phyloP scores from a whole-genome alignment of 2,113 vertebrate genomes.

The Mionectes macconnelli region DNA sequence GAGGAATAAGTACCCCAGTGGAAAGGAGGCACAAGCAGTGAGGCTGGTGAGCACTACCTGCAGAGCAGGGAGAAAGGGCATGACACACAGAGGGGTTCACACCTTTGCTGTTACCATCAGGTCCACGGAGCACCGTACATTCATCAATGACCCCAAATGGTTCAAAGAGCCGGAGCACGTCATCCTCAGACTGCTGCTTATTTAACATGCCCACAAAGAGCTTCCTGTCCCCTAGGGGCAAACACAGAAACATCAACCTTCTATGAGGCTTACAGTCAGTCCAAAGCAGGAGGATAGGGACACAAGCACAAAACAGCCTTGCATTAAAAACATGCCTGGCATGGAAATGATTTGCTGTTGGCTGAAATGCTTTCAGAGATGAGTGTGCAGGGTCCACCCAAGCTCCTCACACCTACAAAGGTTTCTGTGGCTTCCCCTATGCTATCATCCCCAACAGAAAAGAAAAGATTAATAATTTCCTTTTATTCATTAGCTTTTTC shows the following conservation, averaged over 20 bases:
- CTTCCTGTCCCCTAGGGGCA: conserved; percentile 83
- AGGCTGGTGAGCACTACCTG: background rate
- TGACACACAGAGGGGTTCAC: background rate
- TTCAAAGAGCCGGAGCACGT: conserved; percentile 96
- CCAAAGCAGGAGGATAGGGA: background rate
- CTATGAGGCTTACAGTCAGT: conserved; percentile 23
- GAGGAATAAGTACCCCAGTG: background rate
- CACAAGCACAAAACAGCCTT: background rate
- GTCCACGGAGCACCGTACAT: conserved; percentile 95
- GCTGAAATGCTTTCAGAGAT: background rate
- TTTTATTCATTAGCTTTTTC: background rate
- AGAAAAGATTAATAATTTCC: background rate
- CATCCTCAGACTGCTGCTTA: conserved; percentile 98
- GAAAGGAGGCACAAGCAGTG: background rate
- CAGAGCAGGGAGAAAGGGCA: background rate
- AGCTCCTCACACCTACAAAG: background rate
- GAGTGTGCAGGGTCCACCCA: background rate
- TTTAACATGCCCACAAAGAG: conserved; percentile 99
- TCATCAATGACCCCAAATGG: conserved; percentile 98
- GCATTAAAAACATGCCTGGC: background rate
- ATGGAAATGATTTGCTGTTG: background rate
- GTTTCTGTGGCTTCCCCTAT: background rate
- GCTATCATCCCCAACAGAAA: background rate
- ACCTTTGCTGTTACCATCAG: conserved; percentile 99
- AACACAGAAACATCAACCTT: conserved; percentile 74